These are phyloP conservation scores for Danionella cerebrum DNA, from an alignment of 2,113 vertebrate species.

Conservation along the genomic window DNA sequence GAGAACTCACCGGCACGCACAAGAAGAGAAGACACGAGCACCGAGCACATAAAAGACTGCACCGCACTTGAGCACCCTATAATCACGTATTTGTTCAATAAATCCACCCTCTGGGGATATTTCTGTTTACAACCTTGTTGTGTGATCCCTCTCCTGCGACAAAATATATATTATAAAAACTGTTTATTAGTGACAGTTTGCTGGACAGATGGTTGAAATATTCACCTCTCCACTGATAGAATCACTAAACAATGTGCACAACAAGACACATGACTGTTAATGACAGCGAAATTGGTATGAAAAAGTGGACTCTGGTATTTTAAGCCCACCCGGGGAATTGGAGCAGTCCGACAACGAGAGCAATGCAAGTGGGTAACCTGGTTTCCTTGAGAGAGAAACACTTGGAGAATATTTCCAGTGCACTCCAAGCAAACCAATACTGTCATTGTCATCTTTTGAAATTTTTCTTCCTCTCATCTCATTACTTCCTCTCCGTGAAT, in stretches of 20 bases:
- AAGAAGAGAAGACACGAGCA: no score
- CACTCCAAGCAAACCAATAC: neutral
- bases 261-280: neutral
- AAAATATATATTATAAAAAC: no score
- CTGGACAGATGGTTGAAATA: neutral
- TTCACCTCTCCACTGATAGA: neutral
- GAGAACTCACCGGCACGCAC: no score
- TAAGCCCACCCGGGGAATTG: conserved; percentile 47
- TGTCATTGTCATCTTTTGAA: neutral
- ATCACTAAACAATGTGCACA: neutral
- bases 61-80: no score
- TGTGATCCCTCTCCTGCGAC: no score
- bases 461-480: neutral
- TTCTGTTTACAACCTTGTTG: no score
- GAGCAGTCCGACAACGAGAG: conserved; percentile 47
- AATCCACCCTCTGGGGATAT: no score
- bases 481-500: neutral
- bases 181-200: conserved; percentile 4
- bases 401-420: conserved; percentile 30
- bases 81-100: no score
- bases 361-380: conserved; percentile 69
- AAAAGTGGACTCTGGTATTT: conserved; percentile 50
- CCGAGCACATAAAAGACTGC: no score
- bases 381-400: conserved; percentile 51
- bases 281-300: neutral